Percentiles rank a stretch among this genome's conserved stretches.
phyloP scores from a whole-genome alignment of 2,113 vertebrate species.

The Tricholaema leucomelas region DNA sequence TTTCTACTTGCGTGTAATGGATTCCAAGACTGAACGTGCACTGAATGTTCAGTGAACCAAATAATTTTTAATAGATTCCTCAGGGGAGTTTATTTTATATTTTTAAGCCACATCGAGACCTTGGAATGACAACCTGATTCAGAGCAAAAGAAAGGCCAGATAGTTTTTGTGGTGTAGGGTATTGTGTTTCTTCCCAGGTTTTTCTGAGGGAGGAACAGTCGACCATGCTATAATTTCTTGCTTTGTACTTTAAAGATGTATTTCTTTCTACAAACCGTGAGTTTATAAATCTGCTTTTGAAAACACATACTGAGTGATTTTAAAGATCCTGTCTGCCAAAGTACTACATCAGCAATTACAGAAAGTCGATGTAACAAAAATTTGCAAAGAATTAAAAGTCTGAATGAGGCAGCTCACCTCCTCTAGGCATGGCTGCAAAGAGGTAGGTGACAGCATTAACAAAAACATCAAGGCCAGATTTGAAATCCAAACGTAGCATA shows the following conservation, averaged over 20 bases:
- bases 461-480: not conserved
- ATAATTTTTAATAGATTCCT: conserved; percentile 71
- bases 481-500: not conserved
- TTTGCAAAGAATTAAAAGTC: not conserved
- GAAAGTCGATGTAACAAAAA: not conserved
- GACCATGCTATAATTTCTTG: not conserved
- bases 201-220: not conserved
- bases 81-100: conserved; percentile 50
- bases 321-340: not conserved
- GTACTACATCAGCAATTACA: not conserved
- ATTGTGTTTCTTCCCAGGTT: not conserved
- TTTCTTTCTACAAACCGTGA: not conserved
- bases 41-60: conserved; percentile 67
- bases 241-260: not conserved
- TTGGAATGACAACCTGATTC: conserved; percentile 47
- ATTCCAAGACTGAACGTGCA: conserved; percentile 43
- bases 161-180: not conserved
- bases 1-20: conserved; percentile 47
- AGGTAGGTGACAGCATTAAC: not conserved
- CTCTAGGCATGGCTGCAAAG: not conserved
- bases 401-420: not conserved
- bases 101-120: conserved; percentile 58
- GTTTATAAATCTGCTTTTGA: not conserved
- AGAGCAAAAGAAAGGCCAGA: conserved; percentile 15
- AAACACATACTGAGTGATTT: not conserved